Conservation (phyloP, 2,113 vertebrate genomes). For the Sula dactylatra region DNA sequence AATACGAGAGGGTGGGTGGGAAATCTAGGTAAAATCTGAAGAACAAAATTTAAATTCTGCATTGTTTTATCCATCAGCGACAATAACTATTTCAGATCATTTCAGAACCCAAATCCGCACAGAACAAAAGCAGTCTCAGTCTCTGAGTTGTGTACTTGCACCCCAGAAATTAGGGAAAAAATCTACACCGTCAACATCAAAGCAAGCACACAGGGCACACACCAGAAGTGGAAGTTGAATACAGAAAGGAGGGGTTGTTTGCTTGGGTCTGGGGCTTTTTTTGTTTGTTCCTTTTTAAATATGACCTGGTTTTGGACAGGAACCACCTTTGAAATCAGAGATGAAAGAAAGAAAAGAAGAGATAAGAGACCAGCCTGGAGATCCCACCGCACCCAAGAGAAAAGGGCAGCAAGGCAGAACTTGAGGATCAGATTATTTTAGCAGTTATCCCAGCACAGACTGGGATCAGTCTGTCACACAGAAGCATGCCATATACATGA, state of each 20-base stretch:
- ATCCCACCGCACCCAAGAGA: rapidly evolving
- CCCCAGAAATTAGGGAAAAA: neutral
- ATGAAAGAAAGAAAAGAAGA: neutral
- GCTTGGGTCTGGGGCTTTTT: neutral
- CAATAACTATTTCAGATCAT: neutral
- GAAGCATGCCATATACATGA: neutral
- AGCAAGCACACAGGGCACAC: neutral
- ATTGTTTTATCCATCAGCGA: neutral
- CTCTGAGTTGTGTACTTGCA: neutral
- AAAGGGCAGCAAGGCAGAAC: neutral
- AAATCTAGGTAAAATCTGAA: neutral
- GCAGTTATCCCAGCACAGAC: neutral
- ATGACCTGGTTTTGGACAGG: neutral
- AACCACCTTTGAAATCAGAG: neutral
- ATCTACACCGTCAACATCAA: neutral
- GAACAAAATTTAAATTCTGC: neutral
- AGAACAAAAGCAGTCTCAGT: neutral
- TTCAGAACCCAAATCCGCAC: neutral
- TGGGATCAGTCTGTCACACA: neutral
- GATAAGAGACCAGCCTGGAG: neutral
- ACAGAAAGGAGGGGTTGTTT: rapidly evolving
- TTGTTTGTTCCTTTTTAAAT: neutral
- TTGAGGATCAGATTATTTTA: neutral
- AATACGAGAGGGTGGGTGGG: neutral
- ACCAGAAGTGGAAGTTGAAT: neutral